Base-by-base conservation (phyloP, 2,888 invertebrate genomes). In the Tetrapedia diversipes region DNA sequence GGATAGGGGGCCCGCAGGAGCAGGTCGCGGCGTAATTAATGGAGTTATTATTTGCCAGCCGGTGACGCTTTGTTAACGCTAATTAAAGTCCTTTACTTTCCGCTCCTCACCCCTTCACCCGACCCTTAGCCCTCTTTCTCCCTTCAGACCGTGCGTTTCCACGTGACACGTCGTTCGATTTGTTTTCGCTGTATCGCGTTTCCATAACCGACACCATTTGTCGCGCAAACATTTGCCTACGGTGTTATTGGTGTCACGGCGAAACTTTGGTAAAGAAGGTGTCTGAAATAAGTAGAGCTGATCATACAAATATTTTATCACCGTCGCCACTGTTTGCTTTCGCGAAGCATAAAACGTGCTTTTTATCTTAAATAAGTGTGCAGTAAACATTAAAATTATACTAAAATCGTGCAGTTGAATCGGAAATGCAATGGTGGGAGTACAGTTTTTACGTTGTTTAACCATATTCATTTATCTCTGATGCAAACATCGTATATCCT, bases 1-100 rank as follows among this genome's bases (percentile, higher is more conserved):
- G 65, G 82, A 81, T 79, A 71, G 34, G 41, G 24, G 43, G 19
- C 51, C 47, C 34, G 32, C 43, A 37, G 69, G 27, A 51, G n/a
- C 37, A 32, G 47, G 45, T 10, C 61, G 37, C 71, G 56, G 70
- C 64, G 74, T 81, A 85, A 87, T 83, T 85, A 86, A 87, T 84
- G 47, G 45, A 61, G 47, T 80, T 78, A 83, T 86, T 85, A 82
- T 86, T 84, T 63, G 73, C 65, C 61, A 57, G 24, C 45, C 65
- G 71, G 70, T 67, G 72, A 73, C 76, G 81, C 77, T 77, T 81
- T 82, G 83, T 84, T 86, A 81, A 79, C 81, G 80, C 76, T 82
- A 80, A 84, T 87, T 86, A 76, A 80, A 75, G 74, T 53, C 71
- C 66, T 37, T 63, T 71, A 60, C 43, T 59, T 67, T 41, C 24